Evolutionary conservation across 1,140 invertebrate genomes (phyloP), one percentile per base, ranked within the genome.

Genomic region (Ceratitis capitata): DNA sequence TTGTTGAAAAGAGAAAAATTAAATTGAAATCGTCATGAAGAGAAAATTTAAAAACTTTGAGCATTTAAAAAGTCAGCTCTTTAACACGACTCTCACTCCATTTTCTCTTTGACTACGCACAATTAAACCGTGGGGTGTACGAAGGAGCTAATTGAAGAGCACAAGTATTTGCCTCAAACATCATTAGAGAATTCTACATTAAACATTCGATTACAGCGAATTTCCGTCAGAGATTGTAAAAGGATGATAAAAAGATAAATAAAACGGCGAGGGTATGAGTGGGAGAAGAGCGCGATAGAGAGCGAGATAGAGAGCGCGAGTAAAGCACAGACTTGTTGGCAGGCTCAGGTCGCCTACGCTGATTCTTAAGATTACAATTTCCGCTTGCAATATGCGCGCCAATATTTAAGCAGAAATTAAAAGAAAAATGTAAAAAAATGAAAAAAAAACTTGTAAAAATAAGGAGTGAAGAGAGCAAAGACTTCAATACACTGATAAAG

Each of bases 401-500:
- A 78, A 78, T 78, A 78, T 78, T 78, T 78, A 78, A 45, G 12
- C 32, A 78, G 69, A 78, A 45, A 78, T 78, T 78, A 78, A 78
- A 45, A 78, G 69, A 78, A 42, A 78, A 14, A 12, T 12, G 12
- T 39, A 69, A 69, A 69, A 69, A n/a, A 19, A 1, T 1, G 32
- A 69, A 69, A 19, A 9, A 39, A 2, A 2, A 42, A 78, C 19
- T 64, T 26, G 19, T 19, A 1, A 6, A 42, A 42, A 6, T 2
- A 3, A 78, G 45, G 19, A 19, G 29, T 39, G 26, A 39, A 19
- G 10, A 23, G 14, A 78, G n/a, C n/a, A 45, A 78, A 42, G 12
- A 45, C 26, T 45, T 45, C 69, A 45, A 42, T 39, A n/a, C 69
- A n/a, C 10, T 26, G 39, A 45, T 45, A 45, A 23, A 78, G 69